Evolutionary conservation across 2,113 vertebrate species (phyloP).

Genomic region (Serilophus lunatus): DNA sequence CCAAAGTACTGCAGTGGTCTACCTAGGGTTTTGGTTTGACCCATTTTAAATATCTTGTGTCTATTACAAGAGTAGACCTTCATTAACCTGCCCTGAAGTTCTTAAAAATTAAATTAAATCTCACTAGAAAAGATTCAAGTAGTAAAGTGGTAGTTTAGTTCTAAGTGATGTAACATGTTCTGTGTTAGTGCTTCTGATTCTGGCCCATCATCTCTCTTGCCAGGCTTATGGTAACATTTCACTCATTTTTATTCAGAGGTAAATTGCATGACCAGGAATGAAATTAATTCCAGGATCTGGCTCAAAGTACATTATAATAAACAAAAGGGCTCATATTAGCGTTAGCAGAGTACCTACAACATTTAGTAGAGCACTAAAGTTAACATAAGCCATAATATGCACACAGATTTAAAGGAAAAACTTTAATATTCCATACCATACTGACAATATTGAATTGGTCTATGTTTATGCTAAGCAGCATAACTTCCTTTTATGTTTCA

Average conservation of each 20-base stretch:
- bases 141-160: not conserved
- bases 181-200: not conserved
- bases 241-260: not conserved
- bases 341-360: not conserved
- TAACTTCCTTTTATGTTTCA: not conserved
- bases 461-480: not conserved
- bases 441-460: not conserved
- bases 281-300: not conserved
- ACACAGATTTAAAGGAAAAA: not conserved
- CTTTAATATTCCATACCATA: not conserved
- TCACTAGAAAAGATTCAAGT: slow-evolving; percentile 5
- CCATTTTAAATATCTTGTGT: slow-evolving; percentile 1
- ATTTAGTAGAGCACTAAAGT: not conserved
- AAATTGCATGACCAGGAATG: not conserved
- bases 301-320: not conserved
- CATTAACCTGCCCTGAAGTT: slow-evolving; percentile 44
- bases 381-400: not conserved
- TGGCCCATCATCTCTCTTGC: not conserved
- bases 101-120: slow-evolving; percentile 39
- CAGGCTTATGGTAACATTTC: not conserved
- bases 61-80: slow-evolving; percentile 2
- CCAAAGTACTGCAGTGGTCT: not conserved
- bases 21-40: slow-evolving; percentile 11
- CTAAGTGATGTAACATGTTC: not conserved
- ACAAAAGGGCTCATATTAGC: not conserved